These are phyloP conservation scores for Synergus umbraculus DNA, from an alignment of 2,888 invertebrate genomes.

Conservation along the genomic window DNA sequence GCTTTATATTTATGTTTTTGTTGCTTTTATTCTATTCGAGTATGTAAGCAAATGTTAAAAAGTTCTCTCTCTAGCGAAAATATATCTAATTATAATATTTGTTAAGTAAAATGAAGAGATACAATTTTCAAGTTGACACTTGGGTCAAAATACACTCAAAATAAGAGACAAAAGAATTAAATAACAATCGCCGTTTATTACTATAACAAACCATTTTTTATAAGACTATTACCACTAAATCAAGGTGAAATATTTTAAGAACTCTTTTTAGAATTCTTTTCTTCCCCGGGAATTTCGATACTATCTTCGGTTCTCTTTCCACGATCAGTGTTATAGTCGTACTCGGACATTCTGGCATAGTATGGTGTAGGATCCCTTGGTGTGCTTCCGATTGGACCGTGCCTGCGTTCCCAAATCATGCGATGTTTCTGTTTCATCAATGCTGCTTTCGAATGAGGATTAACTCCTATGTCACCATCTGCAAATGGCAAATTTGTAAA, in stretches of 20 bases:
- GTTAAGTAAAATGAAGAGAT: too few species aligned
- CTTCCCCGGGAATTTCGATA: constrained; percentile 12
- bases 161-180: not conserved
- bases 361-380: constrained; percentile 30
- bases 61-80: too few species aligned
- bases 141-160: not conserved
- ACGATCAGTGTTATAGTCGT: not conserved
- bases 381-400: constrained; percentile 86
- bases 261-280: constrained; percentile 8
- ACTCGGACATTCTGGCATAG: not conserved
- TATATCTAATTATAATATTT: too few species aligned
- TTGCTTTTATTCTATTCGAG: too few species aligned
- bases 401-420: constrained; percentile 96
- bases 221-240: constrained; percentile 36
- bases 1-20: too few species aligned
- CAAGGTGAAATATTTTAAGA: not conserved
- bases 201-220: constrained; percentile 5
- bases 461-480: constrained; percentile 96
- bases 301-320: constrained; percentile 10
- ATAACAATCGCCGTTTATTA: constrained; percentile 38
- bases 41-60: too few species aligned
- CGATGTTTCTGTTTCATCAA: constrained; percentile 99
- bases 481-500: constrained; percentile 56
- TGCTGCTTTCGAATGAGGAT: constrained; percentile 84
- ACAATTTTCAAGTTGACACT: too few species aligned